Conservation (phyloP, 2,113 vertebrate genomes). For the Colistium nudipinnis region DNA sequence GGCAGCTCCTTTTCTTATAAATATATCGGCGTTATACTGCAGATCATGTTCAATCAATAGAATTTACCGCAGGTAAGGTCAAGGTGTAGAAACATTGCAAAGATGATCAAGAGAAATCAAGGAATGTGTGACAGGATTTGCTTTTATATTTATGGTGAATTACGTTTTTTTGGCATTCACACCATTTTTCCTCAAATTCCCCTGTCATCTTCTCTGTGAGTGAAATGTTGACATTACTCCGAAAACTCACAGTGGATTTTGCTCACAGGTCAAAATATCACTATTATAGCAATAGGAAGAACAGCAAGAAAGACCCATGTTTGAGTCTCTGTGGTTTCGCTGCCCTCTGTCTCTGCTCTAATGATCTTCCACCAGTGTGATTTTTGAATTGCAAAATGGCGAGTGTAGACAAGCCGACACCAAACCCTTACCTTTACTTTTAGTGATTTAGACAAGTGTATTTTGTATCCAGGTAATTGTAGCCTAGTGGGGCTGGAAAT, state of each 20-base stretch:
- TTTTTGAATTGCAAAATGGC: neutral
- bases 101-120: too few relatives aligned
- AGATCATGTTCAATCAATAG: too few relatives aligned
- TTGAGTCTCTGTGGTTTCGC: neutral
- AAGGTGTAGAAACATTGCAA: too few relatives aligned
- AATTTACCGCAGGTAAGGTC: too few relatives aligned
- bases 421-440: conserved; percentile 21
- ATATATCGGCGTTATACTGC: too few relatives aligned
- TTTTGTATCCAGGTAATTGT: neutral
- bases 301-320: neutral
- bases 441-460: too few relatives aligned
- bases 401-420: neutral
- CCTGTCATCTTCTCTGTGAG: neutral
- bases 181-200: neutral
- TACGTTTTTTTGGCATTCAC: neutral
- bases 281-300: neutral
- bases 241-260: neutral
- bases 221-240: neutral
- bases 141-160: neutral
- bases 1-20: too few relatives aligned
- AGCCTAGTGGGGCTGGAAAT: neutral
- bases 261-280: conserved; percentile 9
- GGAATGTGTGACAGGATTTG: too few relatives aligned
- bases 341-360: neutral
- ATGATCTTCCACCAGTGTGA: neutral